phyloP scores from a whole-genome alignment of 2,797 vertebrate genomes.

The Bucorvus abyssinicus region DNA sequence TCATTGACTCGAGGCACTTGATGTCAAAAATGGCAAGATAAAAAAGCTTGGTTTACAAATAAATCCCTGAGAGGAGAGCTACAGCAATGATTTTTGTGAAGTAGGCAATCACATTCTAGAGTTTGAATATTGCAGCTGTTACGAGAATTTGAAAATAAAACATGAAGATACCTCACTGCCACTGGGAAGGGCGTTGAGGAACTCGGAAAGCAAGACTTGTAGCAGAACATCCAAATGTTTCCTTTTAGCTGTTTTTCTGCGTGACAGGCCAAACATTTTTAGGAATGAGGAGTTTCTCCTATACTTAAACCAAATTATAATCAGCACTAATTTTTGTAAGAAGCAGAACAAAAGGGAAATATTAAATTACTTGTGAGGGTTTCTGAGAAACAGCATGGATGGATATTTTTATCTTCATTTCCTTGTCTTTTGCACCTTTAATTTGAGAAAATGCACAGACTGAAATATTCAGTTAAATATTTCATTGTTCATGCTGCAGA shows the following conservation, averaged over 20 bases:
- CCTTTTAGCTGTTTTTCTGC: neutral
- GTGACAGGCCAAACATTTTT: neutral
- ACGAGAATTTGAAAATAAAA: neutral
- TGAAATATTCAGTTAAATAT: constrained; percentile 42
- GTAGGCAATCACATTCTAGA: neutral
- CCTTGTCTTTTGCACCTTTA: constrained; percentile 47
- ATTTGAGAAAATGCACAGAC: constrained; percentile 24
- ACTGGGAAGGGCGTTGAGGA: neutral
- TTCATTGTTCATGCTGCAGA: constrained; percentile 14
- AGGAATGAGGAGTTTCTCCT: neutral
- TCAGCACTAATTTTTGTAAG: neutral
- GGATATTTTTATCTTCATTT: constrained; percentile 47
- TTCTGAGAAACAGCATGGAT: neutral
- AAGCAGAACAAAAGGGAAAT: neutral
- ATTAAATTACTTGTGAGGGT: neutral
- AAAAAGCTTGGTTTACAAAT: constrained; percentile 22
- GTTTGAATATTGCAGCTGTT: neutral
- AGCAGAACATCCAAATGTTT: neutral
- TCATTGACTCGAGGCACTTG: neutral
- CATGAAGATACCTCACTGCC: neutral
- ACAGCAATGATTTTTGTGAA: neutral
- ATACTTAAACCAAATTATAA: neutral
- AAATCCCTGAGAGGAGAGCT: neutral
- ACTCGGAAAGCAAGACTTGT: neutral
- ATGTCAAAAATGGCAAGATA: constrained; percentile 36